A percentile compares a stretch with the other conserved stretches of the same genome.
phyloP scores from a whole-genome alignment of 2,113 vertebrate genomes.

The Cyprinodon tularosa region DNA sequence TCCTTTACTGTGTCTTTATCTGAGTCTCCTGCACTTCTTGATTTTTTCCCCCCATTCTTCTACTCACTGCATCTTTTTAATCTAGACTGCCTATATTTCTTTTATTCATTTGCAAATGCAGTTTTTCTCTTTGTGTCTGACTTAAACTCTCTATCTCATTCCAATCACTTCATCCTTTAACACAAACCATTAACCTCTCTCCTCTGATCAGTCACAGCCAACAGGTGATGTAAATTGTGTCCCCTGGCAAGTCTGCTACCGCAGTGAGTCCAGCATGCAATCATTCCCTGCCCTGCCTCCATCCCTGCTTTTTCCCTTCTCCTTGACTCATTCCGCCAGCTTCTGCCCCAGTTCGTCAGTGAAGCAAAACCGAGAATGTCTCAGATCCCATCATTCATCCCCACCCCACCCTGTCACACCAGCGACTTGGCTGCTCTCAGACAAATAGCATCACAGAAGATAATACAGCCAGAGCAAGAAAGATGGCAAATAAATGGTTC shows the following conservation, averaged over 20 bases:
- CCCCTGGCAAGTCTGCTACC: conserved; percentile 38
- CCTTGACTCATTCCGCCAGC: conserved; percentile 50
- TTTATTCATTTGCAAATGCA: conserved; percentile 23
- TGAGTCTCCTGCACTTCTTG: conserved; percentile 13
- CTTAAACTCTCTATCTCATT: conserved; percentile 54
- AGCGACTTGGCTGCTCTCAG: conserved; percentile 58
- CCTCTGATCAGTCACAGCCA: conserved; percentile 69
- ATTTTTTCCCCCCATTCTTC: conserved; percentile 13
- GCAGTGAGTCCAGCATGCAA: conserved; percentile 13
- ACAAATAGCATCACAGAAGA: conserved; percentile 75
- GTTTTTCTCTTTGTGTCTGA: conserved; percentile 28
- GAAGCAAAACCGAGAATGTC: conserved; percentile 77
- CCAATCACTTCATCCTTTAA: conserved; percentile 42
- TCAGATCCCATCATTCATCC: conserved; percentile 72
- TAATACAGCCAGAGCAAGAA: conserved; percentile 67
- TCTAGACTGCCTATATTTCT: conserved; percentile 36
- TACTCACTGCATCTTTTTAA: conserved; percentile 55
- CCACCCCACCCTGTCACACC: conserved; percentile 47
- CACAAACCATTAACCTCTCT: conserved; percentile 57
- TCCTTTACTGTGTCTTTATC: conserved; percentile 31
- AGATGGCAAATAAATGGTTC: conserved; percentile 67
- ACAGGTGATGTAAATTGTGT: conserved; percentile 73
- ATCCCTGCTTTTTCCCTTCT: conserved; percentile 11
- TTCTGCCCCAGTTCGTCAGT: conserved; percentile 80
- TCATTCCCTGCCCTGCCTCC: conserved; percentile 19